Evolutionary conservation across 2,113 vertebrate species (phyloP).

Genomic region (Otolemur garnettii): DNA sequence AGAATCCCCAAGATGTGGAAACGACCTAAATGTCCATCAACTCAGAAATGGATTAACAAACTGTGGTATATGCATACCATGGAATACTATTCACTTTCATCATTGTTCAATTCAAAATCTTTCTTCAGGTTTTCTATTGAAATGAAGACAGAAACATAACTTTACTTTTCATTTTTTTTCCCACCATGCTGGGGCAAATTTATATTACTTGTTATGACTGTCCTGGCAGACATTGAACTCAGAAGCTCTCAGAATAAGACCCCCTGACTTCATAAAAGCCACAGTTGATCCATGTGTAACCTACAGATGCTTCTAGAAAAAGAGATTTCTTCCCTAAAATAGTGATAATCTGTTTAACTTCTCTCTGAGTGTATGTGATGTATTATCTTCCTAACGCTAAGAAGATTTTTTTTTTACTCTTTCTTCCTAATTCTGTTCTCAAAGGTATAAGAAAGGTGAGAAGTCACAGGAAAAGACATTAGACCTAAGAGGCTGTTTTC

Average conservation of each 20-base stretch:
- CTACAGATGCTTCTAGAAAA: background rate
- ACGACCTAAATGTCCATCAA: no score
- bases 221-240: background rate
- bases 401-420: background rate
- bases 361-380: background rate
- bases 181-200: background rate
- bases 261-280: background rate
- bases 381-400: background rate
- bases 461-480: background rate
- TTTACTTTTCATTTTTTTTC: background rate
- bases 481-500: rapidly evolving
- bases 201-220: background rate
- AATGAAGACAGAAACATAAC: background rate
- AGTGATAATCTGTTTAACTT: background rate
- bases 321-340: background rate
- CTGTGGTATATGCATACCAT: no score
- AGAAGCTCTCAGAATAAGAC: background rate
- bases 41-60: no score
- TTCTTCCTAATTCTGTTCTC: background rate
- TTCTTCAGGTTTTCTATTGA: background rate
- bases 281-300: background rate
- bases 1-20: no score
- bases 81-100: background rate
- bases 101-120: background rate
- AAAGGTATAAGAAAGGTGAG: background rate